Base-by-base conservation (phyloP, 2,888 invertebrate genomes). In the Platycheirus albimanus region DNA sequence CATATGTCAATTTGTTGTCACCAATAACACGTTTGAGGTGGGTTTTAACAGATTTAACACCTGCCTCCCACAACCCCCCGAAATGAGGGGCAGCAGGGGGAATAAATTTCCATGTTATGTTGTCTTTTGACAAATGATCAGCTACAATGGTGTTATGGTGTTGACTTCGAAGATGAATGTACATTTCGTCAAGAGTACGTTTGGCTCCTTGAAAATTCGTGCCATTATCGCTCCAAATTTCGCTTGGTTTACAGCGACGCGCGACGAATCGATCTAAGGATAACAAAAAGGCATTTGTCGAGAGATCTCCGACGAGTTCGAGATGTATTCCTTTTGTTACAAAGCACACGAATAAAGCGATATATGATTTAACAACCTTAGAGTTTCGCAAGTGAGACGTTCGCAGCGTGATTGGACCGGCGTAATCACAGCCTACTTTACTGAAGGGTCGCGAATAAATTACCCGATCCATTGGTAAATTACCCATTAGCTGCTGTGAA, bases 401-500 rank as follows among this genome's bases (percentile, higher is more conserved):
- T 3, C 36, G 36, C 36, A 36, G 10, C 10, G 36, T 36, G 7
- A 36, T 36, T 36, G 36, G 36, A 36, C 36, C 36, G 36, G 36
- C 36, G 36, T 36, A 36, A 36, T 36, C 36, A 24, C 52, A 52
- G 8, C 17, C 52, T 2, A 67, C 52, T 8, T 51, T 64, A 10
- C 24, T 64, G 13, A 51, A 64, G 0, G 36, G 36, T n/a, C 36
- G n/a, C 7, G 41, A 56, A 56, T 56, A 36, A 54, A 24, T 24
- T 24, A 24, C 24, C 3, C 24, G 24, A 24, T 24, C 24, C 24
- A 24, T 24, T 4, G 24, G 67, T 15, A 56, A 1, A 36, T 43
- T 69, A 20, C 36, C 69, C 69, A 56, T 56, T 47, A 20, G 11
- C n/a, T 69, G 69, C 17, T 4, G 45, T 43, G 56, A 17, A 15